Evolutionary conservation across 2,888 invertebrate species (phyloP).

Genomic region (Celastrina argiolus): DNA sequence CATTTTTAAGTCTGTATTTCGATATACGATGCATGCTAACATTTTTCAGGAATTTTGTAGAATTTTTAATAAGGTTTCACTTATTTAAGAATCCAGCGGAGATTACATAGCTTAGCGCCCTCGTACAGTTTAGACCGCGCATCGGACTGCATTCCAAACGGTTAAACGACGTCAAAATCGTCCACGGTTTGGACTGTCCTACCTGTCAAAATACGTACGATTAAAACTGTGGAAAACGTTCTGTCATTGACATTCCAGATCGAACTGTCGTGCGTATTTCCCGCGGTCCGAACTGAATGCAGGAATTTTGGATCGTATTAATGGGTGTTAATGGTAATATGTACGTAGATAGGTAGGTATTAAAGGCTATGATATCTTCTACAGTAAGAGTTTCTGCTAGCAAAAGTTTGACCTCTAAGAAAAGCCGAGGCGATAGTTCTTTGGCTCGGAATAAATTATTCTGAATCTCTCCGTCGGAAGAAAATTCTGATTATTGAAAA

Average conservation of each 20-base stretch:
- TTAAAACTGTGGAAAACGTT: too few species aligned
- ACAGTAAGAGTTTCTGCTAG: neutral
- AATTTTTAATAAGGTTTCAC: conserved; percentile 12
- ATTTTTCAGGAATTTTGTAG: conserved; percentile 21
- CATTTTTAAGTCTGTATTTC: conserved; percentile 32
- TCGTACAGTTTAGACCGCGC: too few species aligned
- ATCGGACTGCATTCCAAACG: too few species aligned
- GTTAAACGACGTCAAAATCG: too few species aligned
- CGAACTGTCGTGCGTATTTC: too few species aligned
- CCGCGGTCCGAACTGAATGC: too few species aligned
- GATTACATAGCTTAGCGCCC: neutral
- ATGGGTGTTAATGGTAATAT: neutral
- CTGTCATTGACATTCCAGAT: too few species aligned
- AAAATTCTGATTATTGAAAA: too few species aligned
- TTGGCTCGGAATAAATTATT: too few species aligned
- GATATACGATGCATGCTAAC: conserved; percentile 22
- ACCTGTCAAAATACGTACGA: too few species aligned
- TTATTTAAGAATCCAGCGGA: conserved; percentile 7
- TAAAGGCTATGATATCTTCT: conserved; percentile 7
- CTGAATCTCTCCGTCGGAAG: too few species aligned
- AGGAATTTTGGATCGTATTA: neutral
- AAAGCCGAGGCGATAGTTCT: neutral
- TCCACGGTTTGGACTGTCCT: too few species aligned
- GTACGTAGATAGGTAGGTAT: conserved; percentile 4
- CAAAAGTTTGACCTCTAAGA: neutral